These are phyloP conservation scores for Archivesica marissinica DNA, from an alignment of 1,140 invertebrate species.

Conservation along the genomic window DNA sequence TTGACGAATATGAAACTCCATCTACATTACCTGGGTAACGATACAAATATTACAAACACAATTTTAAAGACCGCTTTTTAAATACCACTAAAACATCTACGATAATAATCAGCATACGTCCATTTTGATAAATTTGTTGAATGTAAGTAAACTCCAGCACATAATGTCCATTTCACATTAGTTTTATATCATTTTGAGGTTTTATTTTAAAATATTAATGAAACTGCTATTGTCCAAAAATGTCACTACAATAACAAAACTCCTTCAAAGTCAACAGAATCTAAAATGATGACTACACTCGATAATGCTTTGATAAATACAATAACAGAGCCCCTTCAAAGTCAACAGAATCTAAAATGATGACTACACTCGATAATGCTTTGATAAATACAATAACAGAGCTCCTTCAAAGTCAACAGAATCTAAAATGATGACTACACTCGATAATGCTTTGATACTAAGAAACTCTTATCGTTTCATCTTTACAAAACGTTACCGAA, in stretches of 20 bases:
- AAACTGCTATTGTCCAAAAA: not conserved
- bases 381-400: not conserved
- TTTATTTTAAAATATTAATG: not conserved
- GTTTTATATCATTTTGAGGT: not conserved
- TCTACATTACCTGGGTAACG: not conserved
- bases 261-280: too few relatives aligned
- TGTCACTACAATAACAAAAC: too few relatives aligned
- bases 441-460: not conserved
- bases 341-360: too few relatives aligned
- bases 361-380: too few relatives aligned
- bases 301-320: not conserved
- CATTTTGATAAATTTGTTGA: conserved; percentile 14
- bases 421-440: too few relatives aligned
- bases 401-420: not conserved
- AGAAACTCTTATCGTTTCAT: too few relatives aligned
- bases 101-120: not conserved
- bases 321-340: too few relatives aligned
- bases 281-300: too few relatives aligned
- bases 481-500: too few relatives aligned
- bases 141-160: conserved; percentile 16
- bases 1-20: conserved; percentile 11
- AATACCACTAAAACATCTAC: not conserved
- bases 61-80: not conserved
- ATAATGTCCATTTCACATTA: conserved; percentile 6
- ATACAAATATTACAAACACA: not conserved